A percentile compares a stretch with the other conserved stretches of the same genome.
Conservation (phyloP, 2,888 invertebrate genomes). For the Pyrochroa serraticornis region DNA sequence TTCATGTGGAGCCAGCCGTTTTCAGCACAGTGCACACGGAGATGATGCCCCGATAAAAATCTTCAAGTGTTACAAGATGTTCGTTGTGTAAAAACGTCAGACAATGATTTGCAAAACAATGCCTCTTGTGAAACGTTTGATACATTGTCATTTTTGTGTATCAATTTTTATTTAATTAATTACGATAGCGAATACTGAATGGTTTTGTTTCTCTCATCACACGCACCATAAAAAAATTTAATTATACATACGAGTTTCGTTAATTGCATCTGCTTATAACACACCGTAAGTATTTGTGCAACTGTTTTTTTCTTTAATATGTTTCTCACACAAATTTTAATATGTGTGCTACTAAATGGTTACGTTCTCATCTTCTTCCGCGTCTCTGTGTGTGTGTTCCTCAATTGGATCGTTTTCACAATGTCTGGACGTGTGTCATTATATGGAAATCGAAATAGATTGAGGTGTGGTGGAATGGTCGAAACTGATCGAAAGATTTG, state of each 20-base stretch:
- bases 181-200: conserved; percentile 8
- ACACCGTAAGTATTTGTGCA: conserved; percentile 4
- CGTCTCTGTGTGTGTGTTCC: background rate
- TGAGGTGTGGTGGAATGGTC: conserved; percentile 11
- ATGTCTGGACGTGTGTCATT: conserved; percentile 12
- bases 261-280: conserved; percentile 11
- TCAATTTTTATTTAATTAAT: conserved; percentile 11
- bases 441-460: conserved; percentile 28
- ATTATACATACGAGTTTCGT: conserved; percentile 8
- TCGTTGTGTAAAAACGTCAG: conserved; percentile 25
- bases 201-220: conserved; percentile 9
- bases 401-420: background rate
- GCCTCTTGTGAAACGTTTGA: conserved; percentile 14
- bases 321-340: conserved; percentile 5
- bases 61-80: conserved; percentile 23
- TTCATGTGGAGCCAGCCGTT: conserved; percentile 3
- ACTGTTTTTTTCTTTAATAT: conserved; percentile 1
- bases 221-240: conserved; percentile 9
- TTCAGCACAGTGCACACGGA: conserved; percentile 7
- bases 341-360: background rate
- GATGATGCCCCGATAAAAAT: conserved; percentile 12
- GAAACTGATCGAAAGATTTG: conserved; percentile 35
- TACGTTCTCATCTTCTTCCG: conserved; percentile 6
- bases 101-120: conserved; percentile 24
- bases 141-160: conserved; percentile 15